Evolutionary conservation across 2,888 invertebrate genomes (phyloP).

Genomic region (Trachelus stipa): DNA sequence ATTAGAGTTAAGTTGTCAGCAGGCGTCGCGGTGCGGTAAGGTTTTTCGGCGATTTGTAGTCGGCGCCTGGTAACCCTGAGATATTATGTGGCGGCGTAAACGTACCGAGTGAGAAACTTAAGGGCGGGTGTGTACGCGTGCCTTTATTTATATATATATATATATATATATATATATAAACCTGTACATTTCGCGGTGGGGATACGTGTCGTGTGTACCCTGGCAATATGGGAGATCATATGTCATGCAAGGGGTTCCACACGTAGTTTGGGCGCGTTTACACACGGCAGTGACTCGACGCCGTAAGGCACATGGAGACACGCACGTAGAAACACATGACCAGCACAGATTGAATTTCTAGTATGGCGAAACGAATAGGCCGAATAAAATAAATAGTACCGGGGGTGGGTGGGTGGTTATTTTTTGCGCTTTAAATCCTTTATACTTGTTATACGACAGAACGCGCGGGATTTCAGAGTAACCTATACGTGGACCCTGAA

Average conservation of each 20-base stretch:
- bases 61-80: slow-evolving; percentile 57
- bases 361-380: slow-evolving; percentile 55
- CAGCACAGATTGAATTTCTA: slow-evolving; percentile 21
- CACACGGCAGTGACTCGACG: background rate
- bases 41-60: slow-evolving; percentile 24
- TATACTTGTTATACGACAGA: too few species aligned
- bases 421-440: too few species aligned
- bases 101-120: slow-evolving; percentile 27
- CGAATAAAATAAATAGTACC: slow-evolving; percentile 58
- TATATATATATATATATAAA: slow-evolving; percentile 7
- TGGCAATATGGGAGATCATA: slow-evolving; percentile 66
- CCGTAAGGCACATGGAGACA: slow-evolving; percentile 9
- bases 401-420: slow-evolving; percentile 11
- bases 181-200: background rate
- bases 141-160: slow-evolving; percentile 11
- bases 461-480: too few species aligned
- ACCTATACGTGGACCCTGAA: background rate
- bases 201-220: slow-evolving; percentile 42
- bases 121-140: slow-evolving; percentile 5
- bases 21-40: too few species aligned
- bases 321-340: slow-evolving; percentile 19
- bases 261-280: slow-evolving; percentile 27
- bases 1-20: slow-evolving; percentile 22
- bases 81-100: slow-evolving; percentile 59
- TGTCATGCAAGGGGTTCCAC: slow-evolving; percentile 60